Conservation (phyloP, 2,797 vertebrate species). For the Takifugu rubripes region DNA sequence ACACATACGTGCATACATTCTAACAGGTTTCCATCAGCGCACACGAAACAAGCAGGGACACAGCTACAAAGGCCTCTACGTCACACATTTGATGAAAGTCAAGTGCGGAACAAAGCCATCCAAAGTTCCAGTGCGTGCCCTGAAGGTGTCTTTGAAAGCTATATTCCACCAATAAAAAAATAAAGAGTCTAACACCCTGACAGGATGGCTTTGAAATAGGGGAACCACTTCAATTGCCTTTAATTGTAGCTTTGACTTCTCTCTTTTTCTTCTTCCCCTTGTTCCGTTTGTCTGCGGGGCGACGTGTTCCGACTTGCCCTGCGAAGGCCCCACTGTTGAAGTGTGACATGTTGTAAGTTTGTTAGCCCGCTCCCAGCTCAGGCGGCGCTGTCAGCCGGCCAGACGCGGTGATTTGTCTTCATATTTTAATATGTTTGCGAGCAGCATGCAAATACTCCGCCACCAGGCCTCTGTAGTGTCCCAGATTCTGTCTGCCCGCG, state of each 20-base stretch:
- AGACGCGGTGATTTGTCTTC: conserved; percentile 74
- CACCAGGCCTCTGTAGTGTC: conserved; percentile 46
- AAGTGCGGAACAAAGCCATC: conserved; percentile 53
- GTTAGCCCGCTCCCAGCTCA: conserved; percentile 48
- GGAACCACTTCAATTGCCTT: conserved; percentile 60
- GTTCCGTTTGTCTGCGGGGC: conserved; percentile 62
- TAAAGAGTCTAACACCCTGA: conserved; percentile 39
- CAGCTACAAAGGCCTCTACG: conserved; percentile 35
- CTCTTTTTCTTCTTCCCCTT: conserved; percentile 16
- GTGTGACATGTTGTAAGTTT: conserved; percentile 58
- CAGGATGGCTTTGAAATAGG: conserved; percentile 47
- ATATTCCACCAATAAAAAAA: conserved; percentile 36
- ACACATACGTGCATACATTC: too few species aligned
- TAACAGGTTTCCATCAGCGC: background rate
- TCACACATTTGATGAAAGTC: conserved; percentile 67
- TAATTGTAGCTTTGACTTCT: conserved; percentile 69
- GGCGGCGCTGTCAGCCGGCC: conserved; percentile 61
- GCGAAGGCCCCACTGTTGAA: conserved; percentile 51
- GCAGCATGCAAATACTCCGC: conserved; percentile 69
- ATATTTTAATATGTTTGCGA: conserved; percentile 76
- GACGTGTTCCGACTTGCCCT: conserved; percentile 65
- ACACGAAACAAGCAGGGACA: conserved; percentile 7
- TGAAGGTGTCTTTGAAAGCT: conserved; percentile 49
- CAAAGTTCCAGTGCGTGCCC: conserved; percentile 43
- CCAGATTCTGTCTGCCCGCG: conserved; percentile 46